Evolutionary conservation across 2,797 vertebrate species (phyloP).

Genomic region (Leptatherina wallacei): DNA sequence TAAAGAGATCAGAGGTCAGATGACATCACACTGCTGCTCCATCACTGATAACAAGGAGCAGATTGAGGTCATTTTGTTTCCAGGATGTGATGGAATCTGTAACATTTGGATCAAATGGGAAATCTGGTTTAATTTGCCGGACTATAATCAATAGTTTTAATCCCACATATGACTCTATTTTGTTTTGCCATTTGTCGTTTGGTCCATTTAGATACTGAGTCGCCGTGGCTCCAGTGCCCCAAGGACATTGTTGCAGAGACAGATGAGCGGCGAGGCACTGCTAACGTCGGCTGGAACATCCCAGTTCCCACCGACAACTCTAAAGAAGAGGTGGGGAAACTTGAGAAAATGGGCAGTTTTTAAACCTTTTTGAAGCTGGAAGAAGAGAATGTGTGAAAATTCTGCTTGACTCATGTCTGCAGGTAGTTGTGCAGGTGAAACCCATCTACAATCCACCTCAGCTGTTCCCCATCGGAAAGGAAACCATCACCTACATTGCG

Average conservation of each 20-base stretch:
- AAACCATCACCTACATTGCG: conserved; percentile 89
- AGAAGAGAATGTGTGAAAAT: not conserved
- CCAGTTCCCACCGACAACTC: conserved; percentile 90
- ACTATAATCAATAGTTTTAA: not conserved
- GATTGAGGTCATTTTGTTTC: conserved; percentile 15
- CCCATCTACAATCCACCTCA: conserved; percentile 93
- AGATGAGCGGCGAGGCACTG: conserved; percentile 88
- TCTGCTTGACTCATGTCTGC: not conserved
- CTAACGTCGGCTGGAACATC: conserved; percentile 89
- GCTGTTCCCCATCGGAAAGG: conserved; percentile 90
- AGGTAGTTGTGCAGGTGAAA: conserved; percentile 90
- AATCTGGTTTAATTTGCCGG: not conserved
- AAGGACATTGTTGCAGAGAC: conserved; percentile 86
- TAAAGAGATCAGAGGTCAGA: conserved; percentile 46
- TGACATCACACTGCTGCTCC: conserved; percentile 54
- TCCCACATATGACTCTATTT: not conserved
- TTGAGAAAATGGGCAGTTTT: not conserved
- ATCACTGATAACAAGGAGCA: conserved; percentile 41
- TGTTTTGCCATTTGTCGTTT: conserved; percentile 3
- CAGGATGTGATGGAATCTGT: conserved; percentile 7
- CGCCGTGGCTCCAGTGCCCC: conserved; percentile 91
- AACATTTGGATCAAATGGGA: conserved; percentile 4
- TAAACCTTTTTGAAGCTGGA: not conserved
- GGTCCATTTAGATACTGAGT: conserved; percentile 84
- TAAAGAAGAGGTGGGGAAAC: conserved; percentile 86